phyloP scores from a whole-genome alignment of 2,113 vertebrate species.

The Pangasianodon hypophthalmus region DNA sequence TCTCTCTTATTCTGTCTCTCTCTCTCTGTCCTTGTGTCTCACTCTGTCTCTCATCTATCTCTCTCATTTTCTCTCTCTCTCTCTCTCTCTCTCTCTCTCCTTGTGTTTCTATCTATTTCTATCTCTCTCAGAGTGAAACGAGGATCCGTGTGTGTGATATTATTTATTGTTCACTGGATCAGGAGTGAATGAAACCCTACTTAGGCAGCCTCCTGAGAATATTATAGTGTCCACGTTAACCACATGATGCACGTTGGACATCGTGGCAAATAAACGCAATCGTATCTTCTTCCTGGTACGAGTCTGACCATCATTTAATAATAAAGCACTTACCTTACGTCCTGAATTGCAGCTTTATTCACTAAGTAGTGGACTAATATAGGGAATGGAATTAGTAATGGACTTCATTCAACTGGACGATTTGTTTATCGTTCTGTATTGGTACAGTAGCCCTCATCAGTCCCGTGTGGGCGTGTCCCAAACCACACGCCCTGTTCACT shows the following conservation, averaged over 20 bases:
- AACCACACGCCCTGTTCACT: background rate
- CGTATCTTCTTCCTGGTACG: background rate
- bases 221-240: background rate
- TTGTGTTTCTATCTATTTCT: no score
- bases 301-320: background rate
- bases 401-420: background rate
- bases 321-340: background rate
- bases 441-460: background rate
- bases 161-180: background rate
- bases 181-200: background rate
- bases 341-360: background rate
- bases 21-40: background rate
- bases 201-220: background rate
- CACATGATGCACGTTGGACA: background rate
- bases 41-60: background rate
- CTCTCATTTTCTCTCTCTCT: background rate
- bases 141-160: background rate
- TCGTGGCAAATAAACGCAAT: background rate
- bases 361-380: background rate
- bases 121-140: no score
- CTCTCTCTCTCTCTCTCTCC: background rate
- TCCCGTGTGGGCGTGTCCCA: background rate
- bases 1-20: background rate
- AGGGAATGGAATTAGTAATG: background rate
- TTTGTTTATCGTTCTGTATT: background rate